Percentiles rank a stretch among this genome's conserved stretches.
Conservation (phyloP, 1,140 invertebrate genomes). For the Lanistes nyassanus region DNA sequence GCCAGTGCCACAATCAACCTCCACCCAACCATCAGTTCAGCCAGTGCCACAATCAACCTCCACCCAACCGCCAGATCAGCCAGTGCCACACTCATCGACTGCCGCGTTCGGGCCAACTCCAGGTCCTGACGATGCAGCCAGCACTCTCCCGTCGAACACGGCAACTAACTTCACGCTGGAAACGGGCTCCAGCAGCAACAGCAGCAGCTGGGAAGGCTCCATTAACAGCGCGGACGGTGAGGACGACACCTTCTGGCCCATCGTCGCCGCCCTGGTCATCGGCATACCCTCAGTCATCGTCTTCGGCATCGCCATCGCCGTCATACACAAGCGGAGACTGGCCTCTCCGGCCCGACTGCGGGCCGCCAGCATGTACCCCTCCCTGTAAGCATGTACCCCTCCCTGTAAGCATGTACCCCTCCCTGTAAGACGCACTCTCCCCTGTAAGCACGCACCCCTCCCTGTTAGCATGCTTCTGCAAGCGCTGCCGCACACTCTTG, state of each 20-base stretch:
- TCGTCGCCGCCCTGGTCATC: slow-evolving; percentile 38
- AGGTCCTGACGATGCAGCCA: background rate
- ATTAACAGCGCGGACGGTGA: background rate
- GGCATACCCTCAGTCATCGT: slow-evolving; percentile 40
- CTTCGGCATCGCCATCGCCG: slow-evolving; percentile 37
- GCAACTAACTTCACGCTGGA: background rate
- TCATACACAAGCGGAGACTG: slow-evolving; percentile 36
- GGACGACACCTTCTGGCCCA: slow-evolving; percentile 35
- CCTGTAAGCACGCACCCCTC: too few species aligned
- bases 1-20: too few species aligned
- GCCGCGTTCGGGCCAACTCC: too few species aligned
- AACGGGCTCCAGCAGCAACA: slow-evolving; percentile 2
- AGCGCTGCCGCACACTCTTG: too few species aligned
- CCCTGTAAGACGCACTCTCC: background rate
- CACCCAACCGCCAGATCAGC: too few species aligned
- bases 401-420: background rate
- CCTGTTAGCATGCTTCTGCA: too few species aligned
- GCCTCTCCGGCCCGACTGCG: slow-evolving; percentile 6
- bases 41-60: too few species aligned
- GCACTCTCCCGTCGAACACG: background rate
- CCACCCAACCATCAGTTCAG: too few species aligned
- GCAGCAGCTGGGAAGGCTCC: background rate
- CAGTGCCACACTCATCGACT: too few species aligned
- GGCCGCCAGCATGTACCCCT: slow-evolving; percentile 20
- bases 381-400: slow-evolving; percentile 8